Evolutionary conservation across 2,797 vertebrate genomes (phyloP).

Genomic region (Poeciliopsis turneri): DNA sequence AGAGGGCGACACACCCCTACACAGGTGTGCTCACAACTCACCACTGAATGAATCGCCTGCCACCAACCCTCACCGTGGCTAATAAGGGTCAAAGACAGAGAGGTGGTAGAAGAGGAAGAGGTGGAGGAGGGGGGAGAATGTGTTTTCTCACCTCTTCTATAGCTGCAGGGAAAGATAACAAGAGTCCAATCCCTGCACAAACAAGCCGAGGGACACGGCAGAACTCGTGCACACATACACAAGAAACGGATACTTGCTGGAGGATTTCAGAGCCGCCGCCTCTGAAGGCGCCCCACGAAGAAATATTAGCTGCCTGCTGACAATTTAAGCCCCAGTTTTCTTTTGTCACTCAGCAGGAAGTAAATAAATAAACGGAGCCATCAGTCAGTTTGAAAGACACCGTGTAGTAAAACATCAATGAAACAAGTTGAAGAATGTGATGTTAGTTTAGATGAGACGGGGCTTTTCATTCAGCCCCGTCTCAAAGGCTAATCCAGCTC

Average conservation of each 20-base stretch:
- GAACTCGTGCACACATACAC: constrained; percentile 28
- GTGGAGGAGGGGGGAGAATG: constrained; percentile 35
- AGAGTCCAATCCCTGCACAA: constrained; percentile 74
- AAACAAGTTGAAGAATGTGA: constrained; percentile 26
- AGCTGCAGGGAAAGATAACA: constrained; percentile 76
- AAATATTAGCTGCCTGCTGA: constrained; percentile 67
- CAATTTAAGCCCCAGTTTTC: constrained; percentile 64
- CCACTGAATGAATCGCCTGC: constrained; percentile 62
- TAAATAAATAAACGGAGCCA: constrained; percentile 65
- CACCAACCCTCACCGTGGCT: constrained; percentile 63
- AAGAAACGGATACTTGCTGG: constrained; percentile 32
- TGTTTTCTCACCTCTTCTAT: constrained; percentile 71
- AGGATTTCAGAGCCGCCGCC: constrained; percentile 35
- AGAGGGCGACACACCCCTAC: constrained; percentile 50
- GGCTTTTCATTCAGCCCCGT: constrained; percentile 1
- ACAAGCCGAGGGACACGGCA: constrained; percentile 69
- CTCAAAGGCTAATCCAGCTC: not conserved
- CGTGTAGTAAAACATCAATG: constrained; percentile 44
- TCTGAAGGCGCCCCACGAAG: constrained; percentile 41
- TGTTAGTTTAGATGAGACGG: constrained; percentile 22
- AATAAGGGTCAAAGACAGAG: constrained; percentile 73
- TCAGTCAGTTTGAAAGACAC: constrained; percentile 54
- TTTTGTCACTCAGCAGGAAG: constrained; percentile 63
- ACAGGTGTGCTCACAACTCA: constrained; percentile 71
- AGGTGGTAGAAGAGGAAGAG: constrained; percentile 32